Evolutionary conservation across 2,888 invertebrate species (phyloP).

Genomic region (Diaprepes abbreviatus): DNA sequence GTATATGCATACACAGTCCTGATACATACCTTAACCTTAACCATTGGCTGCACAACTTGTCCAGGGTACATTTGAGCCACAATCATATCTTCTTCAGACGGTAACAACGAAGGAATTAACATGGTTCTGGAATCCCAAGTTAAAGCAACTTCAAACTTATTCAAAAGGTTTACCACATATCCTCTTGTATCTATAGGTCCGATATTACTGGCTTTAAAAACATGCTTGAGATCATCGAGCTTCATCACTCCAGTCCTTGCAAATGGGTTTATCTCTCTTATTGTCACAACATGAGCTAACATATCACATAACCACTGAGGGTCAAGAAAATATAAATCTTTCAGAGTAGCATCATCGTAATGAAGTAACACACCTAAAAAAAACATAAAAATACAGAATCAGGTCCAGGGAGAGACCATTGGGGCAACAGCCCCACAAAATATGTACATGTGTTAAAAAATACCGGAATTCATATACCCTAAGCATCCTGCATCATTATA

Average conservation of each 20-base stretch:
- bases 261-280: constrained; percentile 97
- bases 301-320: constrained; percentile 99
- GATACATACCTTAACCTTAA: constrained; percentile 66
- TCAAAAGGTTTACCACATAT: constrained; percentile 90
- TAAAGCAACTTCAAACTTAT: constrained; percentile 97
- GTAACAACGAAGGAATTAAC: constrained; percentile 92
- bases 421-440: no score
- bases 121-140: constrained; percentile 94
- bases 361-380: constrained; percentile 87
- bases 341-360: constrained; percentile 93
- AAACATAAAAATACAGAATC: no score
- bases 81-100: constrained; percentile 79
- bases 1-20: neutral
- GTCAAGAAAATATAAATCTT: constrained; percentile 95
- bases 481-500: no score
- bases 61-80: constrained; percentile 66
- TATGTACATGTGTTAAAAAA: no score
- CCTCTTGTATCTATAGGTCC: constrained; percentile 79
- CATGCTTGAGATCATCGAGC: constrained; percentile 89
- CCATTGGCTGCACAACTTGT: constrained; percentile 63
- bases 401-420: no score
- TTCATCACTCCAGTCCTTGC: constrained; percentile 94
- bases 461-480: no score
- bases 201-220: constrained; percentile 90
- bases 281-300: constrained; percentile 96